Percentiles rank a stretch among this genome's conserved stretches.
These are phyloP conservation scores for Meteorus sp. DNA, from an alignment of 1,140 invertebrate species.

Conservation along the genomic window DNA sequence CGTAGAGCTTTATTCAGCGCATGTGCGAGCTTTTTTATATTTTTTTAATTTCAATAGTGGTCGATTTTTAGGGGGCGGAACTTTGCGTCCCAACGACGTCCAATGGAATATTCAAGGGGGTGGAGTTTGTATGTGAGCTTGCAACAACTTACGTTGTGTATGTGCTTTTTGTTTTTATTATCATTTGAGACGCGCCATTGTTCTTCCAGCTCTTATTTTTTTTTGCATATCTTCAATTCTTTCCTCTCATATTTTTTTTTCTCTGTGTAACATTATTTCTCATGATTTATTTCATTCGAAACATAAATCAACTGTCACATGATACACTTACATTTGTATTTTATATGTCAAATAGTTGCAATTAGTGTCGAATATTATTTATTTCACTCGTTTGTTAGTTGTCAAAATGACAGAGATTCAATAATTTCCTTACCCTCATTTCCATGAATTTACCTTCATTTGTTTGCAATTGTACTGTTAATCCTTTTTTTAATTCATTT, in stretches of 20 bases:
- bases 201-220: conserved; percentile 1
- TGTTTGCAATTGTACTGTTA: too few relatives aligned
- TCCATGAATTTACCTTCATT: too few relatives aligned
- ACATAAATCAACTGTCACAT: not conserved
- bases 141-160: not conserved
- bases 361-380: not conserved
- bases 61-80: conserved; percentile 14
- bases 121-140: conserved; percentile 5
- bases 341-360: not conserved
- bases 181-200: conserved; percentile 10
- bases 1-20: conserved; percentile 7
- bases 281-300: not conserved
- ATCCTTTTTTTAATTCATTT: too few relatives aligned
- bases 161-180: too few relatives aligned
- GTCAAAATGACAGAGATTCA: not conserved
- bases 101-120: too few relatives aligned
- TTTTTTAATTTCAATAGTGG: conserved; percentile 14
- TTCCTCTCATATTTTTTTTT: not conserved
- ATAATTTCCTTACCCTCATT: too few relatives aligned
- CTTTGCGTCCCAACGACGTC: too few relatives aligned
- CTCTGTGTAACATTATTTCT: not conserved
- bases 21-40: conserved; percentile 10
- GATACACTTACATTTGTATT: not conserved
- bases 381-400: not conserved
- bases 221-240: conserved; percentile 3